Evolutionary conservation across 2,113 vertebrate genomes (phyloP).

Genomic region (rabbit (Oryctolagus cuniculus)): mOryCun1.1 NC_091447.1:9008501-9009000

Average conservation of each 20-base stretch:
- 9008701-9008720: background rate
- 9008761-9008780: background rate
- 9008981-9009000: too few species aligned
- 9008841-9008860: background rate
- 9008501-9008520: too few species aligned
- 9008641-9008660: background rate
- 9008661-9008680: background rate
- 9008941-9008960: too few species aligned
- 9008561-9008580: background rate
- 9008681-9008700: background rate
- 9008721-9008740: background rate
- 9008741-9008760: background rate
- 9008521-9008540: too few species aligned
- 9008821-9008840: background rate
- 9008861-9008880: background rate
- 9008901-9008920: too few species aligned
- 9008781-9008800: background rate
- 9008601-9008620: background rate
- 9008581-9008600: background rate
- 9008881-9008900: background rate
- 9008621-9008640: background rate
- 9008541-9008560: too few species aligned
- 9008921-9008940: too few species aligned
- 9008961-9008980: too few species aligned
- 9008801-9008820: background rate